phyloP scores from a whole-genome alignment of 2,797 vertebrate species.

The Clamator glandarius region DNA sequence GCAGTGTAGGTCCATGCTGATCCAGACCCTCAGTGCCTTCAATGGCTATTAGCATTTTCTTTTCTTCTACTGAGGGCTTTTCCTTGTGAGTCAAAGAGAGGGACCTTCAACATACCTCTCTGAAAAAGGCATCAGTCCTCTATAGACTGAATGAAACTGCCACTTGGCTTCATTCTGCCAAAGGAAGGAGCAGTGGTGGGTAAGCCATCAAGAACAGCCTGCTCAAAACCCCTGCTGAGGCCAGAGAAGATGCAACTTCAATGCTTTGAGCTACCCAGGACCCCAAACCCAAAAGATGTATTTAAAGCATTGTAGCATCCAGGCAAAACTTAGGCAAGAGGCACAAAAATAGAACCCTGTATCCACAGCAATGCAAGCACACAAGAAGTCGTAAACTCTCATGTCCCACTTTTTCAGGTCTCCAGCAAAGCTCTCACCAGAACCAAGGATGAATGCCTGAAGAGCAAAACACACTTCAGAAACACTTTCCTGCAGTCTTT shows the following conservation, averaged over 20 bases:
- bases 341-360: neutral
- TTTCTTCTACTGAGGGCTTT: neutral
- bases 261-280: neutral
- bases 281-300: neutral
- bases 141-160: neutral
- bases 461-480: neutral
- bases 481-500: neutral
- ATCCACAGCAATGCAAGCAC: neutral
- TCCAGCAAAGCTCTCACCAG: neutral
- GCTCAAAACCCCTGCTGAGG: neutral
- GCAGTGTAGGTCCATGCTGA: accelerated
- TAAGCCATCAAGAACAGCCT: neutral
- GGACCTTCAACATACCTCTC: neutral
- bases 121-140: neutral
- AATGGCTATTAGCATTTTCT: neutral
- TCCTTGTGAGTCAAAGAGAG: neutral
- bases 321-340: neutral
- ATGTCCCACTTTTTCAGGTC: accelerated
- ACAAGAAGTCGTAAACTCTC: neutral
- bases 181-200: neutral
- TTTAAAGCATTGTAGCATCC: neutral
- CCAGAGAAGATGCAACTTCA: neutral
- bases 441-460: neutral
- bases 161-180: neutral
- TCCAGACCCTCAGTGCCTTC: neutral